These are phyloP conservation scores for Trimorus sp. DNA, from an alignment of 2,888 invertebrate species.

Conservation along the genomic window DNA sequence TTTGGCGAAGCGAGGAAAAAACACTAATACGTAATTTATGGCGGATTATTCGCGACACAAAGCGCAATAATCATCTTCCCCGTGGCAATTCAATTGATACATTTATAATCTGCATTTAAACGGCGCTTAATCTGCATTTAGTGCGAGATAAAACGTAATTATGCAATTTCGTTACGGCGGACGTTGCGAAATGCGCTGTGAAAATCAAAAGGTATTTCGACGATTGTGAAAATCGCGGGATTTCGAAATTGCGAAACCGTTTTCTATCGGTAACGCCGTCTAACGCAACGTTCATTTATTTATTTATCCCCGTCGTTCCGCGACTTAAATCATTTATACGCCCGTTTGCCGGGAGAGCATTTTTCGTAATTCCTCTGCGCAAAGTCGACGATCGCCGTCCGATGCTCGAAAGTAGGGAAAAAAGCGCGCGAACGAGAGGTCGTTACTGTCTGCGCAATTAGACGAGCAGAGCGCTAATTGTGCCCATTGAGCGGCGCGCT, in stretches of 20 bases:
- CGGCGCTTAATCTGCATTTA: constrained; percentile 4
- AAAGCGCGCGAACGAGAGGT: no score
- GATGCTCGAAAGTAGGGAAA: no score
- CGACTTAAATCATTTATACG: no score
- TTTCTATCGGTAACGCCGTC: no score
- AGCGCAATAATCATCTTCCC: constrained; percentile 12
- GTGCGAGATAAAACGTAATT: constrained; percentile 14
- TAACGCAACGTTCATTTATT: no score
- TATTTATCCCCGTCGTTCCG: no score
- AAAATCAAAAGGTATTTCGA: constrained; percentile 20
- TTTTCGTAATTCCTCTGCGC: no score
- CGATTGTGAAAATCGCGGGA: constrained; percentile 9
- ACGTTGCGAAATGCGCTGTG: constrained; percentile 12
- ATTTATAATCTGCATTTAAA: constrained; percentile 26
- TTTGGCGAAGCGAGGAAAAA: neutral
- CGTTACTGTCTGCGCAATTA: no score
- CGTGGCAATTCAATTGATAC: constrained; percentile 10
- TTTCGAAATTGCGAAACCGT: neutral
- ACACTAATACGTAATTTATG: neutral
- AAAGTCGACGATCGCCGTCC: no score
- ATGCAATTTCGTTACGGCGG: constrained; percentile 7
- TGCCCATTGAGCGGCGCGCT: constrained; percentile 10
- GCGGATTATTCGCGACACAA: neutral
- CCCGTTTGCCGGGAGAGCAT: no score
- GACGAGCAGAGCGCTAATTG: constrained; percentile 5